phyloP scores from a whole-genome alignment of 2,797 vertebrate genomes.

The Acropternis orthonyx region DNA sequence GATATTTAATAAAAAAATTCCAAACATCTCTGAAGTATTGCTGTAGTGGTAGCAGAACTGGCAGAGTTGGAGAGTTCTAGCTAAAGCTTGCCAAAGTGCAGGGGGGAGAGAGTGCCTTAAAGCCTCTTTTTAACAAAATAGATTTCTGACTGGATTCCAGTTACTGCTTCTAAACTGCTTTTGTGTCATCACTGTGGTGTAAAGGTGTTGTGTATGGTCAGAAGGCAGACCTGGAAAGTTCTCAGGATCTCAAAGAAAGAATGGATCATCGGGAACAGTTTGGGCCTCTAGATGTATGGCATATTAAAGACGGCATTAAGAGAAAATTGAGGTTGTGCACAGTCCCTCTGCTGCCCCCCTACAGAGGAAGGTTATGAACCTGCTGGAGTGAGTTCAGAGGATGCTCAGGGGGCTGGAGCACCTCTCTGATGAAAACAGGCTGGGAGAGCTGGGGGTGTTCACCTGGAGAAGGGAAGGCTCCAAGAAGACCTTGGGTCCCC shows the following conservation, averaged over 20 bases:
- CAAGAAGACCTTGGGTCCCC: background rate
- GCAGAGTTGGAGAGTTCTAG: background rate
- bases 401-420: background rate
- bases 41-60: background rate
- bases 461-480: background rate
- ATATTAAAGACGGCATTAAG: background rate
- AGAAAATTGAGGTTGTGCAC: background rate
- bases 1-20: background rate
- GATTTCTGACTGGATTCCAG: background rate
- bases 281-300: background rate
- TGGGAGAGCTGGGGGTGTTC: background rate
- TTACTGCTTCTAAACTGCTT: background rate
- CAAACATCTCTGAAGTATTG: background rate
- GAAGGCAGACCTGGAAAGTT: background rate
- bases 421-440: background rate
- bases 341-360: background rate
- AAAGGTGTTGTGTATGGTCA: background rate
- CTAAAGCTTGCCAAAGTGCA: background rate
- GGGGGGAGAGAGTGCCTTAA: background rate
- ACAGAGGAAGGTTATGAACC: background rate
- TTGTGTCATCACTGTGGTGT: background rate
- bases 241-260: background rate
- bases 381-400: background rate
- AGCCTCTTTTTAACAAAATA: background rate
- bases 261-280: background rate